Conservation (phyloP, 2,113 vertebrate genomes). For the Lontra canadensis region DNA sequence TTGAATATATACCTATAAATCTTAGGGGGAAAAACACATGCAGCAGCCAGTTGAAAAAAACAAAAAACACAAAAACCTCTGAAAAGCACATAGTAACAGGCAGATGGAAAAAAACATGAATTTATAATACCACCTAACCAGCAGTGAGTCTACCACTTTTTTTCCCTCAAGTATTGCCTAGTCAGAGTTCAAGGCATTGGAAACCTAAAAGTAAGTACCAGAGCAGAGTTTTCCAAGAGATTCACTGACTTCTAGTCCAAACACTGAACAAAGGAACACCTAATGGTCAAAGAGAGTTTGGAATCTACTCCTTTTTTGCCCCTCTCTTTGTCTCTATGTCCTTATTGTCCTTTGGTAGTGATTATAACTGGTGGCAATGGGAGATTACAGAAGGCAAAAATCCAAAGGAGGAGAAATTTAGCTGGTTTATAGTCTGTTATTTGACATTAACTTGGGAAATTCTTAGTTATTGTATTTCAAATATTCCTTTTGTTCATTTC, state of each 20-base stretch:
- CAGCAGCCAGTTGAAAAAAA: background rate
- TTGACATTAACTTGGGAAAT: background rate
- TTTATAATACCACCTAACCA: background rate
- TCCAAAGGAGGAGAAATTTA: background rate
- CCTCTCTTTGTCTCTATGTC: background rate
- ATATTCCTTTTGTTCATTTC: background rate
- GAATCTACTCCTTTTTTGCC: background rate
- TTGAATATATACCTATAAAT: background rate
- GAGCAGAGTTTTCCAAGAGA: background rate
- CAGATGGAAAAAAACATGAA: background rate
- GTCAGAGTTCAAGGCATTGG: background rate
- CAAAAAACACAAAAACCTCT: background rate
- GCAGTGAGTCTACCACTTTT: background rate
- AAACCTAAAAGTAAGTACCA: background rate
- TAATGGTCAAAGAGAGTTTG: background rate
- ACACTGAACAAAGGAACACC: background rate
- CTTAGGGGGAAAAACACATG: background rate
- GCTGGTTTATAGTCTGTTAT: background rate
- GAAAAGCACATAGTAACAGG: background rate
- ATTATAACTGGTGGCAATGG: background rate
- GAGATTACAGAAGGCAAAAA: background rate
- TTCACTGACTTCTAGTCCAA: background rate
- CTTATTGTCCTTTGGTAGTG: background rate
- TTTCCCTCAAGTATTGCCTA: background rate
- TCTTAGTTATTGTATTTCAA: background rate